Percentiles rank a stretch among this genome's conserved stretches.
Evolutionary conservation across 64 coral and sea anemone genomes (phyloP).

Genomic region (Orbicella faveolata): DNA sequence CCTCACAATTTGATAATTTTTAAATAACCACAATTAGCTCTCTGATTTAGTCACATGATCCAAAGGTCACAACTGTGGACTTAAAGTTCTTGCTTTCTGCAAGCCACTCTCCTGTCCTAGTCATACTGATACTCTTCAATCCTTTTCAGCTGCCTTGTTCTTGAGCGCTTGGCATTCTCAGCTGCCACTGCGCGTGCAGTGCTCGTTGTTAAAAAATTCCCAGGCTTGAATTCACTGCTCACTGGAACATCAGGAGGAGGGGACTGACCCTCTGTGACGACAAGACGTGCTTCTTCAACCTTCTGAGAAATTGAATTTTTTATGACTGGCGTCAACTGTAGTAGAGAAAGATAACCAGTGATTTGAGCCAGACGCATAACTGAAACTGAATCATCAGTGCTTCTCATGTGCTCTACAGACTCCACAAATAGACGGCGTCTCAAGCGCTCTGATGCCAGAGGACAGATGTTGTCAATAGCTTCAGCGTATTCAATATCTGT

Average conservation of each 20-base stretch:
- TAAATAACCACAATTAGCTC: not conserved
- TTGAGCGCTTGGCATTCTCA: conserved; percentile 69
- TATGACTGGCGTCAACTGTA: conserved; percentile 75
- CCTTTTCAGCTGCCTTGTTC: conserved; percentile 65
- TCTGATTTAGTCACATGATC: not conserved
- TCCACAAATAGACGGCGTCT: conserved; percentile 78
- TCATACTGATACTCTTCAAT: conserved; percentile 75
- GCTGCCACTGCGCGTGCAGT: conserved; percentile 55
- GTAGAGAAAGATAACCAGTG: conserved; percentile 77
- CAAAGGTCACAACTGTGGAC: not conserved
- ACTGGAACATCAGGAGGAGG: conserved; percentile 3
- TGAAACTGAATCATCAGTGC: conserved; percentile 70
- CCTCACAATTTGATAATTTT: no score
- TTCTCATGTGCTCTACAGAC: conserved; percentile 77
- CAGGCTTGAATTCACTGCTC: not conserved
- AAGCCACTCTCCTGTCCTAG: not conserved
- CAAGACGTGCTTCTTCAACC: conserved; percentile 35
- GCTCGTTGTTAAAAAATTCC: conserved; percentile 60
- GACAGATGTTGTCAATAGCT: conserved; percentile 94
- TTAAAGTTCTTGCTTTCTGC: not conserved
- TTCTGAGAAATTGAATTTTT: conserved; percentile 60
- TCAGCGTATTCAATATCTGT: conserved; percentile 96
- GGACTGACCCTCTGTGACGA: not conserved
- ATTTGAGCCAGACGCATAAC: conserved; percentile 91
- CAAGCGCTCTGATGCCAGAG: conserved; percentile 85